These are phyloP conservation scores for Plecturocebus donacophilus DNA, from an alignment of 2,113 vertebrate species.

Conservation along the genomic window DNA sequence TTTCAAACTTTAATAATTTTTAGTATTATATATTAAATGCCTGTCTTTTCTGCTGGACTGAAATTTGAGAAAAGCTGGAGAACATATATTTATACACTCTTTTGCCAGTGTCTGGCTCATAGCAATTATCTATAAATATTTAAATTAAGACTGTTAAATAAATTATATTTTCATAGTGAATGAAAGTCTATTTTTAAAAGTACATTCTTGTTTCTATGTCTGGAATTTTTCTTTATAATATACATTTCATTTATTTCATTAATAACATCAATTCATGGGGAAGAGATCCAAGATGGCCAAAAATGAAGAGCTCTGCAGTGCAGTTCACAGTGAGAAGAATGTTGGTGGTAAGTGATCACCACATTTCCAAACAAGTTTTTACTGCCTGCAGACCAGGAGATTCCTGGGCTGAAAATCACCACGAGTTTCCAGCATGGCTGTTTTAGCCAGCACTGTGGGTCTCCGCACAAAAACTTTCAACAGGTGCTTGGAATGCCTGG, in stretches of 20 bases:
- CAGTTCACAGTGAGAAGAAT: too few species aligned
- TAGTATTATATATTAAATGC: neutral
- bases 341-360: too few species aligned
- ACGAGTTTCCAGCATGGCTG: too few species aligned
- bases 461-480: too few species aligned
- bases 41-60: neutral
- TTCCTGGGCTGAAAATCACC: too few species aligned
- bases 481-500: too few species aligned
- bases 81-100: neutral
- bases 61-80: slow-evolving; percentile 6
- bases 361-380: too few species aligned
- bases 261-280: neutral
- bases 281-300: neutral
- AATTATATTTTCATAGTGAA: neutral
- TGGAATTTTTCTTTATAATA: neutral
- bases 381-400: too few species aligned
- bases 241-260: neutral
- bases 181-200: neutral
- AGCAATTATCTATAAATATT: neutral
- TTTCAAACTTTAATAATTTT: slow-evolving; percentile 24
- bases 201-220: neutral
- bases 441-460: too few species aligned
- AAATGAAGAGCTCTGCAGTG: too few species aligned
- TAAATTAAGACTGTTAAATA: neutral
- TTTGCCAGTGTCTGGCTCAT: neutral